Base-by-base conservation (phyloP, 2,113 vertebrate genomes). In the Scatophagus argus region DNA sequence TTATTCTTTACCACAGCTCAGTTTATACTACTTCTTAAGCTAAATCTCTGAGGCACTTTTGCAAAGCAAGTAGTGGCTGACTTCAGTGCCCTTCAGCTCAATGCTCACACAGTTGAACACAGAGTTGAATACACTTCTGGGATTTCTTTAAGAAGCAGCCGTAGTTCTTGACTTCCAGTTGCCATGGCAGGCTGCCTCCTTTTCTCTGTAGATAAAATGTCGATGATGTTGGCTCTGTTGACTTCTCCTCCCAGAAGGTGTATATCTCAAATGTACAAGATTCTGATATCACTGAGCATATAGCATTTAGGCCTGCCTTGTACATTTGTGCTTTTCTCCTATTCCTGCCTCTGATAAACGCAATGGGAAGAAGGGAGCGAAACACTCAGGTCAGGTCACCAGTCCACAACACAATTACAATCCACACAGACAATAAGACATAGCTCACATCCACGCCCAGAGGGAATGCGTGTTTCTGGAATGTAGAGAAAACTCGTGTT, bases 81-180 rank as follows among this genome's bases (percentile, higher is more conserved):
- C 49, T 67, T 60, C 69, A 34, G 67, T 38, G 81, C 73, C 85
- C 77, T 65, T 49, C 68, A 55, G 64, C 77, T 67, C 17, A 3
- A 38, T 44, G 52, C 64, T 77, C 65, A 58, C 68, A 52, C 39
- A 47, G 76, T 14, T 68, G 65, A 84, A 59, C 77, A 19, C 60
- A 44, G 61, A 79, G 75, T 54, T 64, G 65, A 71, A 78, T 74
- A 58, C 12, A 9, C 83, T 72, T 47, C 39, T 0, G 87, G 84
- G 74, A 86, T 27, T 34, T 21, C 77, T 59, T 36, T 4, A 32
- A 68, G 36, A 49, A 59, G 66, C 49, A 60, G 70, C 38, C 55
- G 8, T 23, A 75, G 41, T 44, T 65, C 46, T 73, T 14, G 44
- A 79, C 47, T 77, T 82, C 36, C 51, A 47, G 67, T 77, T 70